Percentiles rank a stretch among this genome's conserved stretches.
Conservation (phyloP, 1,140 invertebrate genomes). For the Heliconius hewitsoni region DNA sequence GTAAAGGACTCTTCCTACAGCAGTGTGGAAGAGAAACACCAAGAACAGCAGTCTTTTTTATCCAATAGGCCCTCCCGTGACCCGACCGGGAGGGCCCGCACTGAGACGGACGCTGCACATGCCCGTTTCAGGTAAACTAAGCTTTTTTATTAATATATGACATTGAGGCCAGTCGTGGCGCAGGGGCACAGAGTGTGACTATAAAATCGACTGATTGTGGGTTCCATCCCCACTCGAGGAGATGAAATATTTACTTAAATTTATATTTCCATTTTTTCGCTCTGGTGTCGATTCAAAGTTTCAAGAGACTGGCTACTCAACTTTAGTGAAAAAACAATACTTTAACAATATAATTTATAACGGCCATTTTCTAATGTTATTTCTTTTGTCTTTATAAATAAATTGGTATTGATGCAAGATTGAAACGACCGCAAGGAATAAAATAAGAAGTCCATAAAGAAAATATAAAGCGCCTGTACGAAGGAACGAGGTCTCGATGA, state of each 20-base stretch:
- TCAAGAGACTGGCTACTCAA: neutral
- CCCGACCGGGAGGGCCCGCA: constrained; percentile 78
- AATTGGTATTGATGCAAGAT: constrained; percentile 39
- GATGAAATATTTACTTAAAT: too few species aligned
- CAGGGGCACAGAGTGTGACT: too few species aligned
- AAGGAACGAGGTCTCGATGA: constrained; percentile 44
- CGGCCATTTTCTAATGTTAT: constrained; percentile 10
- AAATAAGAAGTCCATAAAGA: constrained; percentile 50
- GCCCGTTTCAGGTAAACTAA: constrained; percentile 74
- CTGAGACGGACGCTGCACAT: constrained; percentile 81
- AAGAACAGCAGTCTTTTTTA: constrained; percentile 81
- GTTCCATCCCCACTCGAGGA: too few species aligned
- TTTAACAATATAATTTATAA: neutral
- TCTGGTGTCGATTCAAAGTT: neutral
- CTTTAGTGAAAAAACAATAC: neutral
- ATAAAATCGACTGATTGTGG: too few species aligned
- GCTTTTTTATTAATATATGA: neutral
- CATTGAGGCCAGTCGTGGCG: too few species aligned
- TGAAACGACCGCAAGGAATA: constrained; percentile 39
- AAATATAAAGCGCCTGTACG: constrained; percentile 51
- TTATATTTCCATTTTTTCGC: too few species aligned
- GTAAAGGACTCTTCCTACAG: constrained; percentile 75
- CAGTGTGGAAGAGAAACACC: constrained; percentile 69
- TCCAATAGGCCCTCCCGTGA: constrained; percentile 81
- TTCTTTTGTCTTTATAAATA: constrained; percentile 39